phyloP scores from a whole-genome alignment of 2,888 invertebrate genomes.

The Thysanoteuthis rhombus region DNA sequence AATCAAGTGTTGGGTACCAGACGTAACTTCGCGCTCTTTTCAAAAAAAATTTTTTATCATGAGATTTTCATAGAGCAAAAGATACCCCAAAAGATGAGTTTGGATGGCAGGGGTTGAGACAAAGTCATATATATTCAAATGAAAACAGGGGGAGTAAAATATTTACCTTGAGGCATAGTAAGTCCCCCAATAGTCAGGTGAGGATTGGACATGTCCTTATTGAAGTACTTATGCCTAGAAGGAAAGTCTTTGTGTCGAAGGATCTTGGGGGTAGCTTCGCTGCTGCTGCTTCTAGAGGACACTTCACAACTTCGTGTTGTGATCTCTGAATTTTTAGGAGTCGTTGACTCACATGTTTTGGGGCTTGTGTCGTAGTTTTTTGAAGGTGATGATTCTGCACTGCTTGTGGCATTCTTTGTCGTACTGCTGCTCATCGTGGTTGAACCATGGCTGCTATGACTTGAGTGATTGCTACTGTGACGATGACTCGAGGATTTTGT shows the following conservation, averaged over 20 bases:
- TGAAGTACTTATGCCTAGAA: background rate
- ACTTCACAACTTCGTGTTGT: background rate
- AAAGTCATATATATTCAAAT: background rate
- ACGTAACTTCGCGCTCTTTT: no score
- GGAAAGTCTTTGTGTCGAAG: constrained; percentile 13
- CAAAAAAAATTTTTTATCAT: no score
- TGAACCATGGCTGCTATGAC: background rate
- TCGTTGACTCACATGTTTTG: background rate
- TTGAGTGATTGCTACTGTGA: background rate
- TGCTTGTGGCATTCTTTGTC: background rate
- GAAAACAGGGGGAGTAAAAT: background rate
- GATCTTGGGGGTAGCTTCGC: constrained; percentile 24
- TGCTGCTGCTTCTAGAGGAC: constrained; percentile 18
- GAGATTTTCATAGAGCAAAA: no score
- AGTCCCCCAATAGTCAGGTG: constrained; percentile 25
- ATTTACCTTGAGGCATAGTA: constrained; percentile 29
- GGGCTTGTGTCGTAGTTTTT: background rate
- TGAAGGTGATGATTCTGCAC: background rate
- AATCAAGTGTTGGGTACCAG: no score
- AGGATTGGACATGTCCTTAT: background rate
- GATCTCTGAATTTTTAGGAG: background rate
- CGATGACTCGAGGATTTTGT: background rate
- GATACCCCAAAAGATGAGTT: no score
- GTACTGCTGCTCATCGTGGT: background rate
- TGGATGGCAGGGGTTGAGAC: no score